Conservation (phyloP, 2,797 vertebrate genomes). For the Scarus forsteni region DNA sequence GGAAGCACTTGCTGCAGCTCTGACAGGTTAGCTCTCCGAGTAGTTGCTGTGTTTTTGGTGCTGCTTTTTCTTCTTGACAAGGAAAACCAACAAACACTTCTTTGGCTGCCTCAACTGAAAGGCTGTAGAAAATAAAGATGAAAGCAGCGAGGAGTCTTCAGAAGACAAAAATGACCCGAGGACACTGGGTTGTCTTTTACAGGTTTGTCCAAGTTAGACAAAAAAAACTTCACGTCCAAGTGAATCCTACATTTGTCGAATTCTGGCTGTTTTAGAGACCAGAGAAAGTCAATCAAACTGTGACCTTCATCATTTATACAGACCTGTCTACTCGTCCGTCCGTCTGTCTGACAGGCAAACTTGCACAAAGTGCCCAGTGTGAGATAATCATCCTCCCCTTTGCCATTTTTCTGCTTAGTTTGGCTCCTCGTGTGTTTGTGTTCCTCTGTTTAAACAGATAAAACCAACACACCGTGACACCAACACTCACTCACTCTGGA, state of each 20-base stretch:
- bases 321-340: neutral
- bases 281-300: conserved; percentile 29
- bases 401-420: neutral
- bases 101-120: neutral
- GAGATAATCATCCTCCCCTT: conserved; percentile 19
- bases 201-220: neutral
- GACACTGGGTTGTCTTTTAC: neutral
- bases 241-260: conserved; percentile 62
- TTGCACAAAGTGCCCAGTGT: conserved; percentile 19
- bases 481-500: conserved; percentile 27
- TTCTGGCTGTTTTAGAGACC: conserved; percentile 20
- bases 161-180: too few relatives aligned
- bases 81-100: conserved; percentile 31
- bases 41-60: conserved; percentile 16
- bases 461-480: conserved; percentile 38
- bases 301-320: conserved; percentile 46
- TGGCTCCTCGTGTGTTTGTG: conserved; percentile 20
- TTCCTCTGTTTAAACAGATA: conserved; percentile 37
- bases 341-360: neutral
- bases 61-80: conserved; percentile 43
- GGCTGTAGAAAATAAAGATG: neutral
- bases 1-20: conserved; percentile 23
- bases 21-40: conserved; percentile 35
- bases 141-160: too few relatives aligned
- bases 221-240: neutral